A percentile compares a stretch with the other conserved stretches of the same genome.
Conservation (phyloP, 2,113 vertebrate genomes). For the Turnix velox region DNA sequence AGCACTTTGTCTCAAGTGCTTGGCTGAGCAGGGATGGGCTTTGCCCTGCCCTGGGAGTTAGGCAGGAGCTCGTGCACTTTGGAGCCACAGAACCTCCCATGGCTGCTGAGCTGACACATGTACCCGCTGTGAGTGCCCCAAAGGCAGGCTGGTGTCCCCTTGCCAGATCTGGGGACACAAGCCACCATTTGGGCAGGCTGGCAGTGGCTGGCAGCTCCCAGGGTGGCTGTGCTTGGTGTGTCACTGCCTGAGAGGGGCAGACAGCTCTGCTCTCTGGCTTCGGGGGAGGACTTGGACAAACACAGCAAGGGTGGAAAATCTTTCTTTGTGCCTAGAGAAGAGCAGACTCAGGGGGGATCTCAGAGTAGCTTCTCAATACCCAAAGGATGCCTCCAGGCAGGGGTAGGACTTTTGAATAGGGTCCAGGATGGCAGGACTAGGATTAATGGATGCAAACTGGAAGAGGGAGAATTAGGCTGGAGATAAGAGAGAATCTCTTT, state of each 20-base stretch:
- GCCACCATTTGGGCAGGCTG: background rate
- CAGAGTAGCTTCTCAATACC: too few relatives aligned
- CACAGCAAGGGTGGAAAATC: background rate
- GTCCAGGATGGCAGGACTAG: too few relatives aligned
- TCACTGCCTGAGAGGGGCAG: background rate
- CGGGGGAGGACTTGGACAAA: background rate
- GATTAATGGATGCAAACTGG: too few relatives aligned
- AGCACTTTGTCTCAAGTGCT: background rate
- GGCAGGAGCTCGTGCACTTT: background rate
- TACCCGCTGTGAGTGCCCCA: background rate
- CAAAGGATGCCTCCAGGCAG: too few relatives aligned
- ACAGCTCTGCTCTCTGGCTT: background rate
- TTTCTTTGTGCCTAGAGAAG: background rate
- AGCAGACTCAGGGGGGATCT: too few relatives aligned
- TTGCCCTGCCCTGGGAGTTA: background rate
- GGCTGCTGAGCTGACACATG: background rate
- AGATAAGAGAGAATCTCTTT: too few relatives aligned
- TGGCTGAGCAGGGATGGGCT: background rate
- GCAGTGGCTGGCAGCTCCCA: fast-evolving
- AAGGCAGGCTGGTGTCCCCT: background rate
- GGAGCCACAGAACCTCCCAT: background rate
- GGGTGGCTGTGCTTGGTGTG: background rate
- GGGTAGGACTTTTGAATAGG: too few relatives aligned
- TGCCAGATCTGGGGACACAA: background rate
- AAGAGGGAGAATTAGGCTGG: too few relatives aligned